Conservation (phyloP, 2,888 invertebrate species). For the Seira ritae region DNA sequence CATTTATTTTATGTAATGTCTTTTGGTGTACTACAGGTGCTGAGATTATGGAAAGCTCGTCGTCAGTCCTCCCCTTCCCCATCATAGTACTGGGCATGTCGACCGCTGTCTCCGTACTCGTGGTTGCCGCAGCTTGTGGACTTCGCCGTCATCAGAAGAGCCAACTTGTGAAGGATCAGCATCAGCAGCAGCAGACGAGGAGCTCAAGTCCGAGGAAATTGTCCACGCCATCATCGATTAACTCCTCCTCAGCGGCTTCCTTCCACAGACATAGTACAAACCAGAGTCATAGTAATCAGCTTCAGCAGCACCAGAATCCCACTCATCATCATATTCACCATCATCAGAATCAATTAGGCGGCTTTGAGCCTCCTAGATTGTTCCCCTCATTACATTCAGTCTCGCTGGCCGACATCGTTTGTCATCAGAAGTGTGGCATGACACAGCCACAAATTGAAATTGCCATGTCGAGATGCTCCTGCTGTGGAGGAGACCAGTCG, state of each 20-base stretch:
- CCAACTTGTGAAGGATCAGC: conserved; percentile 60
- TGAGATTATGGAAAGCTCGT: conserved; percentile 67
- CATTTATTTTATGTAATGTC: conserved; percentile 21
- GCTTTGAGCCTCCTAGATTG: conserved; percentile 53
- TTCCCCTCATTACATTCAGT: conserved; percentile 55
- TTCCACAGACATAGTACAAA: conserved; percentile 44
- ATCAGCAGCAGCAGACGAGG: conserved; percentile 63
- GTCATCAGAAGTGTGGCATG: conserved; percentile 54
- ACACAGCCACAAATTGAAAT: conserved; percentile 68
- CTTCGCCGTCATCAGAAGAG: conserved; percentile 67
- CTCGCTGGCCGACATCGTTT: conserved; percentile 55
- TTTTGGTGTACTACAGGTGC: conserved; percentile 59
- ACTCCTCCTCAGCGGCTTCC: conserved; percentile 62
- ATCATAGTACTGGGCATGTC: conserved; percentile 70
- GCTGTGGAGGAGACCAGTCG: conserved; percentile 66
- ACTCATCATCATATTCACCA: background rate
- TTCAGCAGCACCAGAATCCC: background rate
- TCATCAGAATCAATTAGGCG: conserved; percentile 54
- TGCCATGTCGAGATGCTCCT: conserved; percentile 71
- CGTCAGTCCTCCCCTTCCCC: conserved; percentile 66
- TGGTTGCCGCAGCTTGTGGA: conserved; percentile 69
- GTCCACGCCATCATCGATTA: conserved; percentile 68
- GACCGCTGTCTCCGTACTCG: conserved; percentile 67
- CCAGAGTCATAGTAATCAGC: background rate
- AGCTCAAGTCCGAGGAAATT: conserved; percentile 63